A percentile compares a stretch with the other conserved stretches of the same genome.
phyloP scores from a whole-genome alignment of 1,140 invertebrate species.

The Bombus picipes region DNA sequence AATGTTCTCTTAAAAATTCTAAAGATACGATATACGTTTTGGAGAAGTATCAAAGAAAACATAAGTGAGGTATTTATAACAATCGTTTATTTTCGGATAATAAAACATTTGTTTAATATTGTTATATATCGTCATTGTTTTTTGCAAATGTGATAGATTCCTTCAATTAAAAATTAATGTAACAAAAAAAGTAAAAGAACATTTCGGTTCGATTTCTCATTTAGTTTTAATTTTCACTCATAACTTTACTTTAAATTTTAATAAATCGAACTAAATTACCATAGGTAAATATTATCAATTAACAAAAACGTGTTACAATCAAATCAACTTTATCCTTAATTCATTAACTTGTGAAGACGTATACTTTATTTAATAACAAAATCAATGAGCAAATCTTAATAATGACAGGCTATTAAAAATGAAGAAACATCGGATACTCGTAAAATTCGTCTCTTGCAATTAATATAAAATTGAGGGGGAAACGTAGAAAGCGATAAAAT shows the following conservation, averaged over 20 bases:
- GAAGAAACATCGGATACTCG: background rate
- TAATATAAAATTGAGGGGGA: background rate
- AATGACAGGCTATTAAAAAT: background rate
- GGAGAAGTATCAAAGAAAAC: background rate
- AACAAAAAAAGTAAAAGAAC: background rate
- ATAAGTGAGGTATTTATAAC: background rate
- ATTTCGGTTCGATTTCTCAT: too few relatives aligned
- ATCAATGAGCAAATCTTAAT: background rate
- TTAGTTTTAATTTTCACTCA: too few relatives aligned
- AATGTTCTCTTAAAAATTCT: background rate
- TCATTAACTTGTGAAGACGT: background rate
- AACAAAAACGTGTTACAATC: too few relatives aligned
- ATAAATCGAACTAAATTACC: too few relatives aligned
- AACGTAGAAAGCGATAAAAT: constrained; percentile 3
- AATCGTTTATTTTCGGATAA: background rate
- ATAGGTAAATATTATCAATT: too few relatives aligned
- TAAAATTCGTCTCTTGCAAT: background rate
- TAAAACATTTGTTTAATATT: background rate
- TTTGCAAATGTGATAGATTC: background rate
- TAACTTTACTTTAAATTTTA: too few relatives aligned
- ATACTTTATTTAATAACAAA: background rate
- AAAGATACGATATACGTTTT: background rate
- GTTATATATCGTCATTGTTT: background rate
- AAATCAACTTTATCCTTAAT: background rate
- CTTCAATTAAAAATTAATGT: background rate